These are phyloP conservation scores for Timandra comae DNA, from an alignment of 2,888 invertebrate species.

Conservation along the genomic window DNA sequence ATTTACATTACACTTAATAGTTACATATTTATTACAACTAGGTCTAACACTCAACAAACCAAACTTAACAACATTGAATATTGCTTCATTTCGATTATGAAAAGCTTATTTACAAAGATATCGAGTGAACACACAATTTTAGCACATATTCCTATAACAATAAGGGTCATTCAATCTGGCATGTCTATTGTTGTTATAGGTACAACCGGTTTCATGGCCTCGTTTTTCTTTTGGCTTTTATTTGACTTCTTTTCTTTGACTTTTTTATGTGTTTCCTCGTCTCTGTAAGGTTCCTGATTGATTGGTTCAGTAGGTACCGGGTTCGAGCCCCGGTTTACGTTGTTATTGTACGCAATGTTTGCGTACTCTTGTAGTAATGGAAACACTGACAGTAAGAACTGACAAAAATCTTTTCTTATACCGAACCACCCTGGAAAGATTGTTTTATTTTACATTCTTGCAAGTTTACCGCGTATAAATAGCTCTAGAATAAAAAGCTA, in stretches of 20 bases:
- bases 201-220: constrained; percentile 89
- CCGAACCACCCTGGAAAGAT: constrained; percentile 97
- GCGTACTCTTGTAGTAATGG: constrained; percentile 98
- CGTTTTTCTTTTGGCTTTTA: constrained; percentile 84
- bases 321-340: constrained; percentile 50
- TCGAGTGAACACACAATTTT: constrained; percentile 59
- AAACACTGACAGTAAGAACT: constrained; percentile 95
- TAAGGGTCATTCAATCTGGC: constrained; percentile 83
- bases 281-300: constrained; percentile 67
- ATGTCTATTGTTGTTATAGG: constrained; percentile 93
- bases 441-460: too few relatives aligned
- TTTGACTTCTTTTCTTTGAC: constrained; percentile 79
- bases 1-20: constrained; percentile 29
- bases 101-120: constrained; percentile 22
- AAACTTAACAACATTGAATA: constrained; percentile 64
- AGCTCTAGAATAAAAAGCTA: too few relatives aligned
- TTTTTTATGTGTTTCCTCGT: constrained; percentile 62
- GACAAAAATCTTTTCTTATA: constrained; percentile 97
- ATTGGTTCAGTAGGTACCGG: constrained; percentile 48
- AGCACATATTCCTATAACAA: constrained; percentile 21
- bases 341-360: constrained; percentile 95
- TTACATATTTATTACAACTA: constrained; percentile 36
- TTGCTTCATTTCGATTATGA: constrained; percentile 43
- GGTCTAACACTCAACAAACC: constrained; percentile 11
- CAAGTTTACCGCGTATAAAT: too few relatives aligned